Conservation (phyloP, 2,888 invertebrate genomes). For the Scaptomyza polygonia region DNA sequence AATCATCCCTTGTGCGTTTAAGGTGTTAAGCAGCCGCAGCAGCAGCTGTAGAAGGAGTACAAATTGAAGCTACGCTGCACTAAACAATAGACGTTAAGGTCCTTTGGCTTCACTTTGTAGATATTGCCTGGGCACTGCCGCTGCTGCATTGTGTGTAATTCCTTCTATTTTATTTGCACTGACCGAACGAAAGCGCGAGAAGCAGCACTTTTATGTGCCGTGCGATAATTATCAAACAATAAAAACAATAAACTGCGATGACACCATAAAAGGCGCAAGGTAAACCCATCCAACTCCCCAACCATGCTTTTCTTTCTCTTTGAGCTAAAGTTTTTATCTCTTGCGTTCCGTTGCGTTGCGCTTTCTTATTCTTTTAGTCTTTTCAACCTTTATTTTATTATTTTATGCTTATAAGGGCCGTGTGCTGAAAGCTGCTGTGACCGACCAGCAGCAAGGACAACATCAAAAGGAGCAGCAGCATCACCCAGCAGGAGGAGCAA, state of each 20-base stretch:
- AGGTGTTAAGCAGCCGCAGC: too few species aligned
- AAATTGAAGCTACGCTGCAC: background rate
- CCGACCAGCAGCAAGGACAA: constrained; percentile 58
- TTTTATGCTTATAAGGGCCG: constrained; percentile 45
- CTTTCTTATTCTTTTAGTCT: constrained; percentile 25
- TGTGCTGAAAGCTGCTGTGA: constrained; percentile 55
- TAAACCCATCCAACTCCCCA: constrained; percentile 7
- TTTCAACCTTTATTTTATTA: constrained; percentile 21
- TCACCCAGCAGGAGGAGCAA: constrained; percentile 10
- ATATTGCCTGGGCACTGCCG: constrained; percentile 10
- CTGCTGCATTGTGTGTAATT: constrained; percentile 47
- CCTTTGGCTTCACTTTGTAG: constrained; percentile 40
- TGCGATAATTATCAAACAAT: constrained; percentile 77
- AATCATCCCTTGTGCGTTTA: too few species aligned
- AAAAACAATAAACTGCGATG: constrained; percentile 75
- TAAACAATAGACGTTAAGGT: constrained; percentile 40
- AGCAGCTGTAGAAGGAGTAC: too few species aligned
- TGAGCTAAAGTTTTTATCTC: constrained; percentile 72
- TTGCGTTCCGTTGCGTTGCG: constrained; percentile 48
- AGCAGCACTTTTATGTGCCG: constrained; percentile 56
- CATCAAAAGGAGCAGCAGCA: constrained; percentile 42
- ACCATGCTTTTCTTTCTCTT: constrained; percentile 8
- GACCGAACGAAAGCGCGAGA: constrained; percentile 18
- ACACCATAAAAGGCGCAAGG: constrained; percentile 62
- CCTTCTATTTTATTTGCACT: constrained; percentile 58